Conservation (phyloP, 23 tunicate species). For the Botrylloides violaceus region DNA sequence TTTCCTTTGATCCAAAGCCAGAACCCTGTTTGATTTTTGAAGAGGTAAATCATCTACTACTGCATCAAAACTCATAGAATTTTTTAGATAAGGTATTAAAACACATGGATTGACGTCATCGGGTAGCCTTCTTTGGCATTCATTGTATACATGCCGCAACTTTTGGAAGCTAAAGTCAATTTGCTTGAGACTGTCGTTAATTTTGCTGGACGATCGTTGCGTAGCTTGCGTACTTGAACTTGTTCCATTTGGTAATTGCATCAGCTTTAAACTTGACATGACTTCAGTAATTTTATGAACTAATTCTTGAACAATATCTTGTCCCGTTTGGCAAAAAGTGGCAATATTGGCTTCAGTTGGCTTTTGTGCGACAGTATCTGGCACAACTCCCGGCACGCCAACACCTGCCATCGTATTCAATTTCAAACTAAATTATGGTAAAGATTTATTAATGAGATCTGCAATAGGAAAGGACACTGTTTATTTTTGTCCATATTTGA, state of each 20-base stretch:
- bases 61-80: background rate
- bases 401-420: background rate
- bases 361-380: background rate
- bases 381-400: background rate
- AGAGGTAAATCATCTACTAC: slow-evolving; percentile 6
- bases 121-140: slow-evolving; percentile 21
- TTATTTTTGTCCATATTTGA: too few species aligned
- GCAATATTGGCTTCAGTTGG: slow-evolving; percentile 9
- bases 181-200: slow-evolving; percentile 3
- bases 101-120: slow-evolving; percentile 18
- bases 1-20: slow-evolving; percentile 3
- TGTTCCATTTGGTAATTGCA: slow-evolving; percentile 22
- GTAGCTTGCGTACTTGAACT: slow-evolving; percentile 6
- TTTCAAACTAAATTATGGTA: too few species aligned
- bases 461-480: too few species aligned
- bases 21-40: slow-evolving; percentile 3
- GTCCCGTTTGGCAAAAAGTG: slow-evolving; percentile 17
- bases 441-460: too few species aligned
- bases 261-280: slow-evolving; percentile 4
- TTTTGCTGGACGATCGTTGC: background rate
- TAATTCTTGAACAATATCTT: slow-evolving; percentile 23
- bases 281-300: slow-evolving; percentile 25
- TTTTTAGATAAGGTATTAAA: background rate
- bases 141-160: slow-evolving; percentile 6
- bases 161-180: slow-evolving; percentile 7